phyloP scores from a whole-genome alignment of 2,888 invertebrate genomes.

The Drosophila neonasuta region DNA sequence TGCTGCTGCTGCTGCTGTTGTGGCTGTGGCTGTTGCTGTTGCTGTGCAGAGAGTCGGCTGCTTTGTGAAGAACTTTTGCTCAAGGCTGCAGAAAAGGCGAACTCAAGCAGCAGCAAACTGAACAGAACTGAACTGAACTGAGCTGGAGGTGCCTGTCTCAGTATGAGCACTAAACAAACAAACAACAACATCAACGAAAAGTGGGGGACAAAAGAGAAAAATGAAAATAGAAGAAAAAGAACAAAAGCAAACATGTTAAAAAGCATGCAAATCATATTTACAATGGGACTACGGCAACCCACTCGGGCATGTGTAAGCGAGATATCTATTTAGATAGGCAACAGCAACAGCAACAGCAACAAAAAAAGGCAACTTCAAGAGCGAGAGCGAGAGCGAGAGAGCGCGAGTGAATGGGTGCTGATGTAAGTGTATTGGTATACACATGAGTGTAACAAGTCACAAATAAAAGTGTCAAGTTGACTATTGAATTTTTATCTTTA shows the following conservation, averaged over 20 bases:
- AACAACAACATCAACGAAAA: slow-evolving; percentile 4
- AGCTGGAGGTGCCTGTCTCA: slow-evolving; percentile 34
- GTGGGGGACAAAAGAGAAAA: slow-evolving; percentile 10
- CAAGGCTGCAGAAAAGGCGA: slow-evolving; percentile 53
- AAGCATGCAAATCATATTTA: slow-evolving; percentile 58
- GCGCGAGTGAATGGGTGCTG: slow-evolving; percentile 8
- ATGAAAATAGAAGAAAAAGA: slow-evolving; percentile 14
- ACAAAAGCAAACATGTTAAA: slow-evolving; percentile 46
- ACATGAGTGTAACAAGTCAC: slow-evolving; percentile 61
- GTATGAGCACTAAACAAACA: slow-evolving; percentile 24
- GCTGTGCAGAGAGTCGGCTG: slow-evolving; percentile 45
- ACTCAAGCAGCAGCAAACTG: slow-evolving; percentile 32
- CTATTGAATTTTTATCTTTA: slow-evolving; percentile 76
- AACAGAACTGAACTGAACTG: too few species aligned
- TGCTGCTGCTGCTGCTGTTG: slow-evolving; percentile 15
- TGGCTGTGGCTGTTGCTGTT: slow-evolving; percentile 13
- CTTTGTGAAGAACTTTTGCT: slow-evolving; percentile 57
- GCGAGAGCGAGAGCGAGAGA: not conserved
- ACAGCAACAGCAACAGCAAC: too few species aligned
- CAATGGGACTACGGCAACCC: slow-evolving; percentile 38
- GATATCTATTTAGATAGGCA: slow-evolving; percentile 22
- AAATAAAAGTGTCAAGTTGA: slow-evolving; percentile 77
- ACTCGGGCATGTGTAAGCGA: slow-evolving; percentile 16
- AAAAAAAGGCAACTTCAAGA: slow-evolving; percentile 1
- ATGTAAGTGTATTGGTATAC: slow-evolving; percentile 8